Evolutionary conservation across 2,797 vertebrate species (phyloP).

Genomic region (Natrix natrix): DNA sequence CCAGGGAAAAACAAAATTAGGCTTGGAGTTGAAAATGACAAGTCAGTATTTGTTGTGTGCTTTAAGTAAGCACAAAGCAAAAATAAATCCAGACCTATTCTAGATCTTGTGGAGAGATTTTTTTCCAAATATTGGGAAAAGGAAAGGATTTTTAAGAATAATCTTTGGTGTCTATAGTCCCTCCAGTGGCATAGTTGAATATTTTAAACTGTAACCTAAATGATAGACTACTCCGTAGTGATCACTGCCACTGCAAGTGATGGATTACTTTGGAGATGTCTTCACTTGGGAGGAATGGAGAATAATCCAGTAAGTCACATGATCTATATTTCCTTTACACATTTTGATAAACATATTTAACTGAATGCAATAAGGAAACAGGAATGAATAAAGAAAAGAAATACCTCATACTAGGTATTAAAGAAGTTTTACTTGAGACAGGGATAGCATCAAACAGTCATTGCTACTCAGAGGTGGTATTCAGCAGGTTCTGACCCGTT

Average conservation of each 20-base stretch:
- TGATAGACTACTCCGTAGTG: neutral
- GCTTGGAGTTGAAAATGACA: neutral
- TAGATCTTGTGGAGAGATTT: neutral
- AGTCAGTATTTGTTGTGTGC: neutral
- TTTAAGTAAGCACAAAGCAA: neutral
- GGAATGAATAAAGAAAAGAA: neutral
- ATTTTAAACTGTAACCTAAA: neutral
- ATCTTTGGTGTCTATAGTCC: neutral
- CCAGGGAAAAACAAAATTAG: neutral
- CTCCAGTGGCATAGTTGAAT: neutral
- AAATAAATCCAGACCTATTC: neutral
- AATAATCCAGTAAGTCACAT: neutral
- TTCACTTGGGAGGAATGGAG: neutral
- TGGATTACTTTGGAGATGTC: neutral
- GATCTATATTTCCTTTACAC: neutral
- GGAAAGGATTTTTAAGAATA: neutral
- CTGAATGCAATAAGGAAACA: neutral
- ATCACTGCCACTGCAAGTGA: neutral
- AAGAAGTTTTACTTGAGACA: neutral
- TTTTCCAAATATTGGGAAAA: neutral
- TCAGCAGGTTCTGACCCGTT: too few species aligned
- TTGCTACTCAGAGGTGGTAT: neutral
- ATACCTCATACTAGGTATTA: neutral
- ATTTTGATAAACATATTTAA: neutral
- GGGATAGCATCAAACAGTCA: neutral